Evolutionary conservation across 2,113 vertebrate genomes (phyloP), one percentile per base, ranked within the genome.

Genomic region (Epinephelus lanceolatus): DNA sequence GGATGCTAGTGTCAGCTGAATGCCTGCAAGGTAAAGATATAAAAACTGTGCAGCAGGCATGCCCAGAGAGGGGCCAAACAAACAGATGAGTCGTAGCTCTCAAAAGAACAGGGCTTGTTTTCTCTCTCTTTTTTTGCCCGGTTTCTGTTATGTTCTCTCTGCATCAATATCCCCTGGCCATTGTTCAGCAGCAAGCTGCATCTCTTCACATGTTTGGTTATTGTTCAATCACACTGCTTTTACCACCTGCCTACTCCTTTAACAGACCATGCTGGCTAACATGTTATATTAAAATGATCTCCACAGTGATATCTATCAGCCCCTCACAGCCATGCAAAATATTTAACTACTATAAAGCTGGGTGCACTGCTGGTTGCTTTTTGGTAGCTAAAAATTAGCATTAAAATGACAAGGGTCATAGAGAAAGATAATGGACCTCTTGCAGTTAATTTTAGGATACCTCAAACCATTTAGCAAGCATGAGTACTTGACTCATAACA

Each of bases 211-310:
- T 71, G 81, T 80, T 78, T 67, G 76, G 42, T 78, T 87, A 72
- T 73, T 76, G 81, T 84, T 82, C 75, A 79, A 14, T 81, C 81
- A 40, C 86, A 75, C 79, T 37, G 78, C 71, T 80, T 71, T 56
- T 17, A 75, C 85, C 86, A 80, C 71, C 86, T 86, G 85, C 90
- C 88, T 82, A 86, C 86, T 86, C 53, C 49, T 86, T 71, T 15
- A 65, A 80, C 85, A 80, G 33, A 78, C 23, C 65, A 21, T 7
- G 23, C 21, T 40, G 72, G 27, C 17, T 68, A 77, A 76, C 40
- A 68, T 61, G 59, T 61, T 76, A 52, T 68, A 66, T 33, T 72
- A 13, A 78, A 78, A 90, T 30, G 12, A 76, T 57, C 71, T 80
- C 23, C 76, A 33, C 72, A 53, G 71, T 49, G 47, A 77, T 57